Base-by-base conservation (phyloP, 2,888 invertebrate genomes). In the Athetis lepigone region DNA sequence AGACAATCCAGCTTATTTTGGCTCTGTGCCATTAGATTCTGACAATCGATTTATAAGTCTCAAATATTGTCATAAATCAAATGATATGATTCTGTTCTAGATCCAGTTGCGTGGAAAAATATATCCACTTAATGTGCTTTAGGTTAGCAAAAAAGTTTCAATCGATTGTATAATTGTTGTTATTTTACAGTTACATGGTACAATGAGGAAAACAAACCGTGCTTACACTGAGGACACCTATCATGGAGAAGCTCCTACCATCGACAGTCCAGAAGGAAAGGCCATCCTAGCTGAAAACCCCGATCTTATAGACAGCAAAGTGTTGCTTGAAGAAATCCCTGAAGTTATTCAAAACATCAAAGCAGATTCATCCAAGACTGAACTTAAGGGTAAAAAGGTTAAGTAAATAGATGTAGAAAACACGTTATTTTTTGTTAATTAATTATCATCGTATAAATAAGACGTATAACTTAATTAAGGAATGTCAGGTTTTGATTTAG, bases 161-260 rank as follows among this genome's bases (percentile, higher is more conserved):
- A 16, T 45, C n/a, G n/a, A n/a, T n/a, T n/a, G n/a, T n/a, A 3
- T 18, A 1, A 21, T 18, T 9, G 0, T 23, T 11, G 0, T 40
- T 29, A 2, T 65, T 70, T 92, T 91, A 7, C 88, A 97, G 97
- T 79, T 97, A 5, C 97, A 97, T 79, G 97, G 97, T 0, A 97
- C 97, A 0, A 95, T 96, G 83, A 92, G 97, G 64, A 95, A 95
- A 70, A 93, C 94, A 42, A 95, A 96, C 83, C 90, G 96, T 4
- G 94, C 96, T 4, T 97, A 97, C 84, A 96, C 95, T 0, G 97
- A 97, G 85, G 95, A 96, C 23, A 96, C 96, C 0, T 97, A 93
- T 88, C 96, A 96, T 77, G 97, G 97, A 0, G 85, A 90, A 71
- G 86, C 96, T 2, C 90, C 93, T 0, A 87, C 95, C 7, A 90